These are phyloP conservation scores for Tenrec ecaudatus DNA, from an alignment of 2,113 vertebrate species.

Conservation along the genomic window DNA sequence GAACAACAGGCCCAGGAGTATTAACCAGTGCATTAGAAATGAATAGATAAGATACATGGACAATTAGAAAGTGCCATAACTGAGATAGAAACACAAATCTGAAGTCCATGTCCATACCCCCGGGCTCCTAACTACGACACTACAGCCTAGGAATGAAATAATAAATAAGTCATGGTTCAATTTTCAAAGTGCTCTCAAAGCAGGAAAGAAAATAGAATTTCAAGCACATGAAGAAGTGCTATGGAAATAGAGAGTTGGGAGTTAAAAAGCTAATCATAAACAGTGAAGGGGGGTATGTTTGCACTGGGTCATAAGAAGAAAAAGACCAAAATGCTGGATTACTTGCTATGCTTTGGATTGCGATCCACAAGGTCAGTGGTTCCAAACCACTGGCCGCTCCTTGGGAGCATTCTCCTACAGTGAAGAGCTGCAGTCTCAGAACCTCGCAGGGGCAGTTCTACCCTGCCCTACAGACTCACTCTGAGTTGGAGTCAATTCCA, in stretches of 20 bases:
- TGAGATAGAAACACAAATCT: not conserved
- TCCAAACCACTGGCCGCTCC: too few relatives aligned
- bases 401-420: too few relatives aligned
- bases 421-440: too few relatives aligned
- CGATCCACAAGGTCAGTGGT: too few relatives aligned
- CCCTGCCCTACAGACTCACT: too few relatives aligned
- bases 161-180: not conserved
- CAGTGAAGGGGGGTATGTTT: not conserved
- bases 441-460: too few relatives aligned
- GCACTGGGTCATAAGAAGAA: too few relatives aligned
- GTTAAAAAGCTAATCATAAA: not conserved
- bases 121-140: not conserved
- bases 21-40: not conserved
- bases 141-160: not conserved
- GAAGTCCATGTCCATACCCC: not conserved
- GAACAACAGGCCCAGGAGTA: not conserved
- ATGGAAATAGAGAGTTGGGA: not conserved
- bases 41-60: not conserved
- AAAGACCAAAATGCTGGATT: too few relatives aligned
- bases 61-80: not conserved
- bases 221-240: not conserved
- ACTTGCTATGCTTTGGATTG: too few relatives aligned
- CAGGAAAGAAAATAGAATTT: not conserved
- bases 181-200: not conserved
- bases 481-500: too few relatives aligned